Evolutionary conservation across 2,888 invertebrate species (phyloP).

Genomic region (Cheiracanthium punctorium): DNA sequence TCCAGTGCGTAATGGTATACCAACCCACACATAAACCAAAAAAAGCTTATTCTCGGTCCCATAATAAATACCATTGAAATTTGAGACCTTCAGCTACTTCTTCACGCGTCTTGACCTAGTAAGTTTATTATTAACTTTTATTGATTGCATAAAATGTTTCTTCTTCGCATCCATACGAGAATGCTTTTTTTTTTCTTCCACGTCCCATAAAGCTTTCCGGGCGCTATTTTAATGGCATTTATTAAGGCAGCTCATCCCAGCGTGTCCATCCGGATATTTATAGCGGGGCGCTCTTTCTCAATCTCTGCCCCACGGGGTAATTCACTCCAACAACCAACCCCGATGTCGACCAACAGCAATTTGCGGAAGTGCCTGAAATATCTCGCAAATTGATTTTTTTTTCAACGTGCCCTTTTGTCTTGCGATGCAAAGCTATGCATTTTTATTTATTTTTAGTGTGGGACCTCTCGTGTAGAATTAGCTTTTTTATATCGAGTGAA

Average conservation of each 20-base stretch:
- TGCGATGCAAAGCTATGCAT: background rate
- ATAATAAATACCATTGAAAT: background rate
- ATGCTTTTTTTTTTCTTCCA: slow-evolving; percentile 21
- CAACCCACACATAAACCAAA: background rate
- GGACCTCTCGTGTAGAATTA: slow-evolving; percentile 58
- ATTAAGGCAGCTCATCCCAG: slow-evolving; percentile 25
- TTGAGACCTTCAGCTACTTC: background rate
- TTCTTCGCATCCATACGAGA: background rate
- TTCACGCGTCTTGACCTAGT: background rate
- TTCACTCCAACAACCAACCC: background rate
- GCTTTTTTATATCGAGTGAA: slow-evolving; percentile 37
- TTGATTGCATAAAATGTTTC: slow-evolving; percentile 50
- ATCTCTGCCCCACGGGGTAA: slow-evolving; percentile 4
- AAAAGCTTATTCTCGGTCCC: background rate
- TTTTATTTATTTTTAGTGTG: no score
- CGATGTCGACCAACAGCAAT: slow-evolving; percentile 45
- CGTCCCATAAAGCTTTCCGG: slow-evolving; percentile 40
- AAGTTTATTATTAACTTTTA: slow-evolving; percentile 64
- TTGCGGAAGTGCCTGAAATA: slow-evolving; percentile 55
- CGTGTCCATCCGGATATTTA: slow-evolving; percentile 63
- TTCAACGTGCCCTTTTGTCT: slow-evolving; percentile 4
- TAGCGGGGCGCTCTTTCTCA: slow-evolving; percentile 30
- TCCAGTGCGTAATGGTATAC: no score
- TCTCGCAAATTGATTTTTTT: slow-evolving; percentile 53
- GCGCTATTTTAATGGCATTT: slow-evolving; percentile 62